A percentile compares a stretch with the other conserved stretches of the same genome.
Evolutionary conservation across 1,140 invertebrate genomes (phyloP).

Genomic region (Drosophila nannoptera): DNA sequence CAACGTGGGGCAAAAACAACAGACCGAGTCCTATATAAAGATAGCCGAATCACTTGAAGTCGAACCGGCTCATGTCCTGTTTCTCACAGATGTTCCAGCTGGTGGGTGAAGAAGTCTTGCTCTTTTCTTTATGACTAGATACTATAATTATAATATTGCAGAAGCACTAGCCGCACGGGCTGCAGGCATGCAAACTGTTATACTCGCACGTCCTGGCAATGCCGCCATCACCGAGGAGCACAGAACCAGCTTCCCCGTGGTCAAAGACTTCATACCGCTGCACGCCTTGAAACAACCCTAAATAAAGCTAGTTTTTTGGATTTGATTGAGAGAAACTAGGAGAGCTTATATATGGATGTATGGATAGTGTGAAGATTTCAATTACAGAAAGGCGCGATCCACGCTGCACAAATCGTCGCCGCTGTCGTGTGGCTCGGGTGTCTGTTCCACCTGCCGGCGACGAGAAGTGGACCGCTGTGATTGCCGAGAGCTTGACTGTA

Average conservation of each 20-base stretch:
- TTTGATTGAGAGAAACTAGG: constrained; percentile 1
- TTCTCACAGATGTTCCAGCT: constrained; percentile 90
- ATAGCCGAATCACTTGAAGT: constrained; percentile 86
- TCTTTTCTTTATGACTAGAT: not conserved
- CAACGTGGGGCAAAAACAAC: constrained; percentile 88
- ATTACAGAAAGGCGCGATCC: constrained; percentile 71
- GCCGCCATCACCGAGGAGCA: constrained; percentile 78
- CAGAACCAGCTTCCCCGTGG: constrained; percentile 7
- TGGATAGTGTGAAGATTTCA: not conserved
- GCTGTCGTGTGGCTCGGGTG: constrained; percentile 60
- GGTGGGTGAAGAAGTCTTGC: constrained; percentile 80
- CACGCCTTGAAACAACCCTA: constrained; percentile 12
- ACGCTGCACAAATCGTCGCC: constrained; percentile 75
- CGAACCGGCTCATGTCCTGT: constrained; percentile 85
- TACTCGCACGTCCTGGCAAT: constrained; percentile 90
- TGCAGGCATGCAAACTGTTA: constrained; percentile 84
- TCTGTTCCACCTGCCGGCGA: constrained; percentile 34
- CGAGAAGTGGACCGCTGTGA: constrained; percentile 52
- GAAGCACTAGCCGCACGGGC: constrained; percentile 89
- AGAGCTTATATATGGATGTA: not conserved
- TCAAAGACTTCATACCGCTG: constrained; percentile 43
- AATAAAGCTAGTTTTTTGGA: constrained; percentile 9
- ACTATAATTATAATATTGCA: constrained; percentile 64
- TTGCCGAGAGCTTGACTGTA: constrained; percentile 58
- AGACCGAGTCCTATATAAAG: constrained; percentile 85